Conservation (phyloP, 2,888 invertebrate species). For the Podabrus alpinus region DNA sequence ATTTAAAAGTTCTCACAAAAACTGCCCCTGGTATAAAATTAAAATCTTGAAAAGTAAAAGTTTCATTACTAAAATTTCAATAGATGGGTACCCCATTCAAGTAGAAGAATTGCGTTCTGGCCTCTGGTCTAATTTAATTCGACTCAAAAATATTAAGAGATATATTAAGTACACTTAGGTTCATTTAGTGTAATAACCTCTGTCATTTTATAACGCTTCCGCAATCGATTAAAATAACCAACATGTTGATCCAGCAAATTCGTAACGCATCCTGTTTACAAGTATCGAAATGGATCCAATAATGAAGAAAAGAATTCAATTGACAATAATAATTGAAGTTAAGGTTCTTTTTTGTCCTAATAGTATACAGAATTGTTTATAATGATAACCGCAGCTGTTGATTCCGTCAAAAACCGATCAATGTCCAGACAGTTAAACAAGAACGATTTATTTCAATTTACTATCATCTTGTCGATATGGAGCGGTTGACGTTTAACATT, state of each 20-base stretch:
- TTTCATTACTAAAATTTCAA: too few relatives aligned
- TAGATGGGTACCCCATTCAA: too few relatives aligned
- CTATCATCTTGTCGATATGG: background rate
- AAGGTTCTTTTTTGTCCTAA: background rate
- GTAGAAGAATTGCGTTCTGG: background rate
- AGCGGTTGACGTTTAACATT: background rate
- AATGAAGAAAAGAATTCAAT: background rate
- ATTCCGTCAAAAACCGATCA: conserved; percentile 15
- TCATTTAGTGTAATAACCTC: background rate
- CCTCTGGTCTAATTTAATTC: background rate
- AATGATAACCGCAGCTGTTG: background rate
- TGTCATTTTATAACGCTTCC: background rate
- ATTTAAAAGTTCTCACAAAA: background rate
- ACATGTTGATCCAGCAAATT: background rate
- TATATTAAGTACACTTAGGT: background rate
- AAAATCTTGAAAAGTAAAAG: too few relatives aligned
- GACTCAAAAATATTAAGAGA: background rate
- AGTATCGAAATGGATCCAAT: background rate
- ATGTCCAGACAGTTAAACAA: conserved; percentile 16
- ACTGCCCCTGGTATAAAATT: background rate
- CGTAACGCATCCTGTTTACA: background rate
- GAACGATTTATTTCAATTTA: background rate
- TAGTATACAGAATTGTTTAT: background rate
- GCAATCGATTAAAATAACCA: conserved; percentile 1
- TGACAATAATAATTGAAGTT: background rate